Conservation (phyloP, 1,140 invertebrate species). For the Drosophila novamexicana region DNA sequence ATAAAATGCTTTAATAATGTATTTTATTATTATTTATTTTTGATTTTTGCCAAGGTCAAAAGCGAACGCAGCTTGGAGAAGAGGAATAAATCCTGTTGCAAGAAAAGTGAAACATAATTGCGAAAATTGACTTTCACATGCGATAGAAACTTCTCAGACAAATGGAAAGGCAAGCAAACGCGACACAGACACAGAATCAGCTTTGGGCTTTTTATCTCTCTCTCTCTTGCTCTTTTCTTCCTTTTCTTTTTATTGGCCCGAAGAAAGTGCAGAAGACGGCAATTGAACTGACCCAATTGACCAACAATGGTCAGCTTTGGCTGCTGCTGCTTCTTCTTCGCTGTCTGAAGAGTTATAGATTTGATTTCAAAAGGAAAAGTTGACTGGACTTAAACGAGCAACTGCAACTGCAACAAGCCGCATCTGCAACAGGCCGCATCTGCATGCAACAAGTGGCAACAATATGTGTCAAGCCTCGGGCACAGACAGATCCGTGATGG, state of each 20-base stretch:
- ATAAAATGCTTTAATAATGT: slow-evolving; percentile 34
- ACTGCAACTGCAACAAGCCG: slow-evolving; percentile 15
- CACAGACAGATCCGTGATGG: slow-evolving; percentile 51
- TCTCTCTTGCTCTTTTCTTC: not conserved
- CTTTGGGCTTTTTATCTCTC: slow-evolving; percentile 22
- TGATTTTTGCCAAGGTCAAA: slow-evolving; percentile 61
- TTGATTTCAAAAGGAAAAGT: slow-evolving; percentile 79
- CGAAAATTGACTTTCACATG: slow-evolving; percentile 73
- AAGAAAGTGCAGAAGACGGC: slow-evolving; percentile 66
- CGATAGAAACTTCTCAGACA: slow-evolving; percentile 47
- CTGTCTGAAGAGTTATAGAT: slow-evolving; percentile 33
- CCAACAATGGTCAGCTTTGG: slow-evolving; percentile 60
- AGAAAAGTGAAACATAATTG: slow-evolving; percentile 24
- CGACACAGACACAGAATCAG: slow-evolving; percentile 26
- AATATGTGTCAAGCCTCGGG: slow-evolving; percentile 53
- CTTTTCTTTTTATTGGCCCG: slow-evolving; percentile 32
- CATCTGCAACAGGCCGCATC: slow-evolving; percentile 41
- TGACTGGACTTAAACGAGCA: slow-evolving; percentile 76
- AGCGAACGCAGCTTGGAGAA: slow-evolving; percentile 24
- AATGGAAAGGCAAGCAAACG: slow-evolving; percentile 49
- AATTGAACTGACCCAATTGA: slow-evolving; percentile 81
- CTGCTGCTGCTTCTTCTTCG: slow-evolving; percentile 9
- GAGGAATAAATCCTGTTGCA: slow-evolving; percentile 51
- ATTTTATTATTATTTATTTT: slow-evolving; percentile 36
- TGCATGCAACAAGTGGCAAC: slow-evolving; percentile 54